Base-by-base conservation (phyloP, 2,113 vertebrate genomes). In the Conger conger region DNA sequence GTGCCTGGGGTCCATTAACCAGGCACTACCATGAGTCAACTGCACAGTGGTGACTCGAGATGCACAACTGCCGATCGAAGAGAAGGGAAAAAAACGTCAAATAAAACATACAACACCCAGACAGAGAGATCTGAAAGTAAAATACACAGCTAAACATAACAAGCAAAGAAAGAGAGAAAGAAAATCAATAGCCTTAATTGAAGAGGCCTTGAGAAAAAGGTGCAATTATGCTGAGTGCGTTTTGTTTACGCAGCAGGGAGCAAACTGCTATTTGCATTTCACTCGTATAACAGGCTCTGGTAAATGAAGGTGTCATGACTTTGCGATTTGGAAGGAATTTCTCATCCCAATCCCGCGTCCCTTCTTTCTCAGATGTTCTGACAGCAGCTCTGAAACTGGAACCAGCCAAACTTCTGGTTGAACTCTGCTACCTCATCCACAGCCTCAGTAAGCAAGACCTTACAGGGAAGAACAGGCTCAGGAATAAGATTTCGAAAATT, bases 151-250 rank as follows among this genome's bases (percentile, higher is more conserved):
- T 73, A 13, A 73, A 73, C 23, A 73, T 33, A 33, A 73, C 20
- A 13, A 57, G 18, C 33, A 81, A 27, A n/a, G 5, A 42, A 76
- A 40, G 76, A 50, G 81, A 85, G 90, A 88, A 89, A 91, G 87
- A 92, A 92, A 94, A 94, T 94, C 93, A 94, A 94, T 94, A 92
- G 87, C 86, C 88, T 90, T 88, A 87, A 91, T 91, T 88, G 86
- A 91, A 90, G 87, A 93, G 88, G 90, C 88, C 83, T 85, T 88
- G 89, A 92, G 91, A 85, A 93, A 50, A 94, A 95, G 91, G 91
- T 93, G 91, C 92, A 94, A 94, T 94, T 95, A 93, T 92, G 90
- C 90, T 93, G 93, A 93, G 93, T 90, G 92, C 87, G 90, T 92
- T 92, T 92, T 94, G 91, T 94, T 93, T 91, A 93, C 83, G 68